A percentile compares a stretch with the other conserved stretches of the same genome.
phyloP scores from a whole-genome alignment of 1,140 invertebrate genomes.

The Bacillus rossius region DNA sequence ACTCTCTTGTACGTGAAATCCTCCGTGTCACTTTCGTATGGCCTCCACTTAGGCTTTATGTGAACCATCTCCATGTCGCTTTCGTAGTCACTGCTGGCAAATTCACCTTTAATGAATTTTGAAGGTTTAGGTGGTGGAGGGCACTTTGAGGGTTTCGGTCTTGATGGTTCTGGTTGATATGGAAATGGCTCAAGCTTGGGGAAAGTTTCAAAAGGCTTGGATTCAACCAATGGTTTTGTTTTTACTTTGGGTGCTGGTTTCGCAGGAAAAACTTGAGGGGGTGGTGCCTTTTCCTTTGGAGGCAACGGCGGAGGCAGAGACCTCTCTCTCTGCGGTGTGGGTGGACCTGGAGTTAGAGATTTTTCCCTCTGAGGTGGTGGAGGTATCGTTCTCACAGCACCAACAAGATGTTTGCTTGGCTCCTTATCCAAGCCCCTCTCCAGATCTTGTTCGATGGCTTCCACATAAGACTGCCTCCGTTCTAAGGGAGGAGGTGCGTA shows the following conservation, averaged over 20 bases:
- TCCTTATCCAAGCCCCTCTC: slow-evolving; percentile 49
- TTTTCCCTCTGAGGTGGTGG: slow-evolving; percentile 40
- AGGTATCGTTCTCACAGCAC: slow-evolving; percentile 46
- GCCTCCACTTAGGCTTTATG: slow-evolving; percentile 54
- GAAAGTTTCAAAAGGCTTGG: slow-evolving; percentile 40
- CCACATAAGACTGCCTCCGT: slow-evolving; percentile 48
- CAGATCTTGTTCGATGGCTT: slow-evolving; percentile 51
- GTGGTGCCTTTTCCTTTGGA: slow-evolving; percentile 16
- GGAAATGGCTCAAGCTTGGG: slow-evolving; percentile 49
- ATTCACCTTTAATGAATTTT: slow-evolving; percentile 54
- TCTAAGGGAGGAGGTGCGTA: slow-evolving; percentile 45
- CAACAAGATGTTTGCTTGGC: slow-evolving; percentile 47
- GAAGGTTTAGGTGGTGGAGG: slow-evolving; percentile 50
- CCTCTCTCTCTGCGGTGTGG: slow-evolving; percentile 36
- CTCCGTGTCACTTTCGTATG: slow-evolving; percentile 59
- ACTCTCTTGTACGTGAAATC: slow-evolving; percentile 48
- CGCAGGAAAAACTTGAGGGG: not conserved
- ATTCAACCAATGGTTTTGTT: slow-evolving; percentile 8
- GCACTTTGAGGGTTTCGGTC: slow-evolving; percentile 32
- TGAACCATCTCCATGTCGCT: slow-evolving; percentile 54
- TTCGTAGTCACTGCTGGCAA: slow-evolving; percentile 64
- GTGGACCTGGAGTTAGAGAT: slow-evolving; percentile 34
- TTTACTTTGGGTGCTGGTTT: slow-evolving; percentile 27
- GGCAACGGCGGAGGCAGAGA: slow-evolving; percentile 24
- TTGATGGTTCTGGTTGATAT: slow-evolving; percentile 40